Evolutionary conservation across 2,888 invertebrate genomes (phyloP), one percentile per base, ranked within the genome.

Genomic region (Anthophora plumipes): DNA sequence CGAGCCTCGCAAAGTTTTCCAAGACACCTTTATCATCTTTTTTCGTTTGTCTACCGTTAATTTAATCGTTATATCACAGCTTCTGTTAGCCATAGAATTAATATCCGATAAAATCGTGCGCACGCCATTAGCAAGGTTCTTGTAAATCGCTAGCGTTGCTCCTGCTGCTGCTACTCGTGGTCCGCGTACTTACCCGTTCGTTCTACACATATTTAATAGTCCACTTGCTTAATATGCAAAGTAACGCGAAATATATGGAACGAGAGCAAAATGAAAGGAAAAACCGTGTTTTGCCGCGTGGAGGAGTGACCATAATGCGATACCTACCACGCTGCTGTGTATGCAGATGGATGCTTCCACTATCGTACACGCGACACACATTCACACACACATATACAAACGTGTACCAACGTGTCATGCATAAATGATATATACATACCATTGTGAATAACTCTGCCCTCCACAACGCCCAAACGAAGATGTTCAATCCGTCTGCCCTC

Each of bases 381-480:
- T n/a, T n/a, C n/a, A 20, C 41, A 54, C 52, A 11, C 48, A 46
- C 20, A 52, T 17, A 50, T 70, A 68, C 39, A 46, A 37, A 54
- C 25, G 31, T 61, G 41, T 80, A 74, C 46, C 77, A 20, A 54
- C 73, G 79, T 59, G 85, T 81, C 77, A 79, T 75, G 82, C 74
- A 80, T 85, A 82, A 82, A 85, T 80, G 82, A 85, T 85, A 68
- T 75, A 85, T 85, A 82, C 77, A 75, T 77, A 73, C 72, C 85
- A 78, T 64, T 46, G 79, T 52, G 79, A 85, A 77, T 80, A 75
- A 77, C 77, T 76, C 72, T 20, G 72, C 48, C 61, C 69, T 37
- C 54, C 70, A 31, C 74, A 67, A 69, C 66, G 61, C 41, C 68
- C 70, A 43, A 74, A 77, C 76, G 70, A 80, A 83, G 77, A 80